Evolutionary conservation across 1,140 invertebrate species (phyloP), one percentile per base, ranked within the genome.

Genomic region (Calycopis cecrops): DNA sequence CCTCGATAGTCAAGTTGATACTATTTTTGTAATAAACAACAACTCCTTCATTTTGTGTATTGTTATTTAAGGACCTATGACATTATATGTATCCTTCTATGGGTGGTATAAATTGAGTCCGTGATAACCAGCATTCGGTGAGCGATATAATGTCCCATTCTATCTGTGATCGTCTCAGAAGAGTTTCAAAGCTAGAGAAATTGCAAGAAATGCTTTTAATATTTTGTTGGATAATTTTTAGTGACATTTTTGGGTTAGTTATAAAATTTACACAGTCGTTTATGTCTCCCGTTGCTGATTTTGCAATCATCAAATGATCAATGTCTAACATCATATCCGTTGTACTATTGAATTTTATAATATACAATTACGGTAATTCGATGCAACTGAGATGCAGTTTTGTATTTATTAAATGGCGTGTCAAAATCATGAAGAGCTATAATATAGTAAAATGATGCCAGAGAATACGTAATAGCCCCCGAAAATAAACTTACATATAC

Each of bases 221-320:
- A 38, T 60, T 60, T 51, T 55, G 58, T 10, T 35, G n/a, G 4
- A 58, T 48, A 8, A 52, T 48, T 12, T 52, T 52, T 12, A 53
- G 33, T 8, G 18, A 8, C 21, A 7, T 48, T 9, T 34, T 44
- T 0, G 21, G 21, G 2, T 28, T 28, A 28, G 2, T 28, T 28
- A 28, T 28, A 3, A 28, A 6, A 28, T 28, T 28, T 28, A 28
- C 6, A 28, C 21, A 28, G 21, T 28, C 21, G 6, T 28, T 28
- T 28, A 28, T 28, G 6, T 28, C 6, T 28, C 21, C 21, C 21
- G 21, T 28, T 6, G 6, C 6, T 28, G 2, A 28, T 28, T 28
- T 28, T 28, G 21, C 21, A 28, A 28, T 28, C 21, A 6, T 3
- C 2, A 28, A 28, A 28, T 28, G 2, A 28, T 28, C 21, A 28